phyloP scores from a whole-genome alignment of 1,140 invertebrate genomes.

The Habropoda laboriosa region DNA sequence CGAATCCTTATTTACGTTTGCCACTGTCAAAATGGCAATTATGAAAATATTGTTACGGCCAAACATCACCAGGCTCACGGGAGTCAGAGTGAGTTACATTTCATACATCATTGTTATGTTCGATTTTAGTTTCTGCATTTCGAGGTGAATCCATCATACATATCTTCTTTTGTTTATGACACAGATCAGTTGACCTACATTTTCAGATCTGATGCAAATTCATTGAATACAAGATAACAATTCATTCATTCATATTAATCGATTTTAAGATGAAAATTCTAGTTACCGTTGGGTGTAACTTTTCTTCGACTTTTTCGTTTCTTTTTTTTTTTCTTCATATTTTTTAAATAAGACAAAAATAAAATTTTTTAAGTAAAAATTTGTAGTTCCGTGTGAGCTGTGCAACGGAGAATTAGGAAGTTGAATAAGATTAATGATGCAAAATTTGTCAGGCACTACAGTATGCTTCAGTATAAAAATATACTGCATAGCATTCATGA shows the following conservation, averaged over 20 bases:
- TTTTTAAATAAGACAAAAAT: too few species aligned
- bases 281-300: too few species aligned
- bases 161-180: conserved; percentile 35
- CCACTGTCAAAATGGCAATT: conserved; percentile 63
- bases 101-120: conserved; percentile 26
- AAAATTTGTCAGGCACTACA: conserved; percentile 8
- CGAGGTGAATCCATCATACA: conserved; percentile 11
- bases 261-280: background rate
- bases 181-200: background rate
- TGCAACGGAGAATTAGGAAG: background rate
- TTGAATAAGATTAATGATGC: background rate
- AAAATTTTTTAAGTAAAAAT: too few species aligned
- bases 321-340: background rate
- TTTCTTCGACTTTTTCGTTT: background rate
- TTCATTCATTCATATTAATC: background rate
- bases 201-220: background rate
- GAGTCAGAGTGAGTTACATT: conserved; percentile 70
- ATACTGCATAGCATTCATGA: conserved; percentile 26
- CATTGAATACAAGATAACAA: background rate
- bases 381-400: too few species aligned
- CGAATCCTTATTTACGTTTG: background rate
- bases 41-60: conserved; percentile 70
- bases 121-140: conserved; percentile 15
- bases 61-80: conserved; percentile 65
- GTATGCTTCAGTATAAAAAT: conserved; percentile 47